Base-by-base conservation (phyloP, 2,797 vertebrate species). In the Xyrichtys novacula region DNA sequence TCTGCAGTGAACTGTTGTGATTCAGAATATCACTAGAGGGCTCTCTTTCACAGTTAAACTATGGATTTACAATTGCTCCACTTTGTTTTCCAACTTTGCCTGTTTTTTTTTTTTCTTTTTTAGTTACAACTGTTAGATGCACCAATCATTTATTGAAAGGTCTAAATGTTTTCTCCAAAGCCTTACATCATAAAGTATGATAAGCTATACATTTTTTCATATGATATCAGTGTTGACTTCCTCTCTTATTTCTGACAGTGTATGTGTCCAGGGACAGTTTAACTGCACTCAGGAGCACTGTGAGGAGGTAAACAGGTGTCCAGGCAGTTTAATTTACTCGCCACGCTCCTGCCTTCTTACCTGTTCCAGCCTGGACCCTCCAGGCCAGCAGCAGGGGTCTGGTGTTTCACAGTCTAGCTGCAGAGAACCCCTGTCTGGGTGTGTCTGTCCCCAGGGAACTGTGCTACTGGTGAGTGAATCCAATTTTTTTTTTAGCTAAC, bases 281-380 rank as follows among this genome's bases (percentile, higher is more conserved):
- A 95, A 93, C 74, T 98, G 97, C 84, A 90, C 92, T 0, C 73
- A 90, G 5, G 40, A 46, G 4, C 80, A 0, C 61, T 97, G 96
- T 55, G 85, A 92, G 12, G 71, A 85, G 5, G 53, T 85, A 3
- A 91, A 83, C 7, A 81, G 68, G 50, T 98, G 97, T 63, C 97
- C 96, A 0, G 89, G 88, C 2, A 93, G 91, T 20, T 89, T 97
- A 57, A 20, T 97, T 57, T 95, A 93, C 11, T 84, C 90, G 0
- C 93, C 94, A 0, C 93, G 89, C 2, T 94, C 95, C 77, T 98
- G 96, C 85, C 92, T 98, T 54, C 90, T 92, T 60, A 96, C 94
- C 76, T 98, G 97, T 25, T 93, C 95, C 60, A 90, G 85, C 17
- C 68, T 92, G 29, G 85, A 92, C 11, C 31, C 61, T 60, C 83